Evolutionary conservation across 2,113 vertebrate genomes (phyloP).

Genomic region (Tyrannus savana): DNA sequence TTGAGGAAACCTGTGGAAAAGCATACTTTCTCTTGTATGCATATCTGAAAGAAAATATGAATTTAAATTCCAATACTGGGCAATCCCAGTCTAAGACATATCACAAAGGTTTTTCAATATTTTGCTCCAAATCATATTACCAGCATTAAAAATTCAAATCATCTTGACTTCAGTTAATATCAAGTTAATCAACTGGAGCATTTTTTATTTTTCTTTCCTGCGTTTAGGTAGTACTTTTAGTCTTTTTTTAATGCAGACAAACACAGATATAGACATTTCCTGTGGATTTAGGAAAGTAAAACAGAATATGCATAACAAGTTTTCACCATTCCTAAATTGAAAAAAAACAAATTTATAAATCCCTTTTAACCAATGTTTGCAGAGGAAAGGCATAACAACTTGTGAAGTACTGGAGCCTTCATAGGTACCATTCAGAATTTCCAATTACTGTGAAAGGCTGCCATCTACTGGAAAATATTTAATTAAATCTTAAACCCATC

Average conservation of each 20-base stretch:
- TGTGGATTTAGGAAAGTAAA: background rate
- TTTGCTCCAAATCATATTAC: background rate
- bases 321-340: background rate
- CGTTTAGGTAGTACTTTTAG: background rate
- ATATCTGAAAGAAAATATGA: background rate
- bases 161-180: background rate
- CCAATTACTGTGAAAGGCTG: conserved; percentile 52
- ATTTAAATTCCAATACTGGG: background rate
- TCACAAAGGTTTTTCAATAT: background rate
- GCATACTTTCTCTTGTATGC: accelerated
- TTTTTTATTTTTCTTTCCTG: background rate
- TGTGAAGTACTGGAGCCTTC: background rate
- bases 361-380: background rate
- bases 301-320: background rate
- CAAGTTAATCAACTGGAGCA: background rate
- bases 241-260: background rate
- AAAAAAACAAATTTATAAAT: background rate
- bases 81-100: background rate
- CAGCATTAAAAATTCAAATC: background rate
- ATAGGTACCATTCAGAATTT: background rate
- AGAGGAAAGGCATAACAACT: background rate
- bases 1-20: background rate
- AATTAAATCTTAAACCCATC: conserved; percentile 3
- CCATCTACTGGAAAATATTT: conserved; percentile 48
- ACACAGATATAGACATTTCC: background rate